Conservation (phyloP, 1,140 invertebrate genomes). For the Conus ventricosus region DNA sequence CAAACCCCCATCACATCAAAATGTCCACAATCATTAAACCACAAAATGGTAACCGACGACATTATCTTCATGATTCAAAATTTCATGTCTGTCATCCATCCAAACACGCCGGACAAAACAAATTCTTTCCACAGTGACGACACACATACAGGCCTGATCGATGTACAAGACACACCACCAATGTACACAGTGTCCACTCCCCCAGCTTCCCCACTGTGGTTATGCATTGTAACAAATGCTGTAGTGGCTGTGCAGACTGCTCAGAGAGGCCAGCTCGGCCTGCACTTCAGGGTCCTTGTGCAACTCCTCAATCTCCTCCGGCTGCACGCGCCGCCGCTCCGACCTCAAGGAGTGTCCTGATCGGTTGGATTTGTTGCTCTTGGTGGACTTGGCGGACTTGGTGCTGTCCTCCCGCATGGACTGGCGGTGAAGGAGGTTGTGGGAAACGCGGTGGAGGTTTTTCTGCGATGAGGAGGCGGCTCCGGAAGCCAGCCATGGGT, state of each 20-base stretch:
- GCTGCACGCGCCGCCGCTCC: constrained; percentile 76
- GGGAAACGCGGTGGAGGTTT: constrained; percentile 66
- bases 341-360: constrained; percentile 75
- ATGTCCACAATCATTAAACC: too few relatives aligned
- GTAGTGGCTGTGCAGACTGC: constrained; percentile 52
- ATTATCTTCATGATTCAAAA: too few relatives aligned
- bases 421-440: constrained; percentile 58
- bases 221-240: constrained; percentile 36
- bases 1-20: too few relatives aligned
- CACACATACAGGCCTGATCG: neutral
- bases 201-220: neutral
- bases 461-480: constrained; percentile 66
- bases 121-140: too few relatives aligned
- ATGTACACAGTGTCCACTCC: too few relatives aligned
- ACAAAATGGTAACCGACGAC: too few relatives aligned
- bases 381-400: constrained; percentile 67
- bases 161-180: neutral
- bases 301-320: constrained; percentile 76
- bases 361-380: constrained; percentile 74
- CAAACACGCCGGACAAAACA: too few relatives aligned
- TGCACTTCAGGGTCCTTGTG: constrained; percentile 75
- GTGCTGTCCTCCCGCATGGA: constrained; percentile 63
- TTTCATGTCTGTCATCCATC: too few relatives aligned
- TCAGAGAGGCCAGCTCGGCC: constrained; percentile 70
- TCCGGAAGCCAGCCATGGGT: constrained; percentile 74